Evolutionary conservation across 2,113 vertebrate genomes (phyloP).

Genomic region (Istiophorus platypterus): DNA sequence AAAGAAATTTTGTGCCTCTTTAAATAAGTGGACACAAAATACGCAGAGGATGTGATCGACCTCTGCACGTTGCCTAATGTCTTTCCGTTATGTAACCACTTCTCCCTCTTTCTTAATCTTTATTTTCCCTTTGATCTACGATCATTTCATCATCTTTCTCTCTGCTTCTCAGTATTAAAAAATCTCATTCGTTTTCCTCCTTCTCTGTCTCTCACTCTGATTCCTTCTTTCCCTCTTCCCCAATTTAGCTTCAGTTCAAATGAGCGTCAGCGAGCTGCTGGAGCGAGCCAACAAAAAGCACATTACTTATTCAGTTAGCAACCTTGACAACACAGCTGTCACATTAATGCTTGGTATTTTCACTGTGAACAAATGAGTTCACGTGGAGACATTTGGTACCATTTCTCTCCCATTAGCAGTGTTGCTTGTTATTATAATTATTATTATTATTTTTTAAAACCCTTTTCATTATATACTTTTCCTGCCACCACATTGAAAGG

Average conservation of each 20-base stretch:
- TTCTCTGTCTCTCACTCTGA: background rate
- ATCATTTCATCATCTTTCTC: constrained; percentile 18
- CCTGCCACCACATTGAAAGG: background rate
- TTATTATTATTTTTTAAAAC: constrained; percentile 2
- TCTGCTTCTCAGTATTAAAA: constrained; percentile 11
- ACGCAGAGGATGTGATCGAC: constrained; percentile 5
- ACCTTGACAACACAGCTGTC: background rate
- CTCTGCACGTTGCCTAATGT: background rate
- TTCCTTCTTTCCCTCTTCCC: background rate
- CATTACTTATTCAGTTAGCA: constrained; percentile 16
- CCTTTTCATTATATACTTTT: background rate
- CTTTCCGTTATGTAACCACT: constrained; percentile 38
- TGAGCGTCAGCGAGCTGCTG: background rate
- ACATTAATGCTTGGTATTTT: background rate
- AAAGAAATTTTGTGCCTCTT: background rate
- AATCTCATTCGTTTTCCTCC: background rate
- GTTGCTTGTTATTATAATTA: background rate
- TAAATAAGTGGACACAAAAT: background rate
- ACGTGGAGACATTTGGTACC: background rate
- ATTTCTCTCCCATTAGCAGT: background rate
- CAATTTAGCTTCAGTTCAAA: constrained; percentile 28
- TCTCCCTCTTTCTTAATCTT: constrained; percentile 21
- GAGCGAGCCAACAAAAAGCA: background rate
- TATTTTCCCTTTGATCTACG: constrained; percentile 26
- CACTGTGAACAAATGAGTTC: constrained; percentile 1